Percentiles rank a stretch among this genome's conserved stretches.
Conservation (phyloP, 1,140 invertebrate species). For the Zaprionus nigranus region DNA sequence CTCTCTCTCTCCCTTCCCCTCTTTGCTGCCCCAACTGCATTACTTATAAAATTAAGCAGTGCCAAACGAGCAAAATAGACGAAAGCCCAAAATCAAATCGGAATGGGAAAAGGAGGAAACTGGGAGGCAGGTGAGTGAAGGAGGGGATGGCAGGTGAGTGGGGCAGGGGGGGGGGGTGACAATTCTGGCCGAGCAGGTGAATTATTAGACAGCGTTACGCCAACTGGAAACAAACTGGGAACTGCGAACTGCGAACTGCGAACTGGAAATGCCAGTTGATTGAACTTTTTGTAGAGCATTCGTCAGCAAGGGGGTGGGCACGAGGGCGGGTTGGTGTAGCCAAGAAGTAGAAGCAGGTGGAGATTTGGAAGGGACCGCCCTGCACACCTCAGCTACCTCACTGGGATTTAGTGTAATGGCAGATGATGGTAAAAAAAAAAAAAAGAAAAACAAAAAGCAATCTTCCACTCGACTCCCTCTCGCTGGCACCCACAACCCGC, state of each 20-base stretch:
- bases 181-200: slow-evolving; percentile 61
- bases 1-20: not conserved
- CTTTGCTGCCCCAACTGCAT: slow-evolving; percentile 23
- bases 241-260: slow-evolving; percentile 37
- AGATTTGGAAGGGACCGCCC: too few relatives aligned
- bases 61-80: slow-evolving; percentile 51
- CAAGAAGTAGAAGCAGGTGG: too few relatives aligned
- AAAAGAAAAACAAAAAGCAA: slow-evolving; percentile 43
- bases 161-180: not conserved
- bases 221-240: slow-evolving; percentile 15
- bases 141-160: not conserved
- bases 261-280: slow-evolving; percentile 54
- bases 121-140: not conserved
- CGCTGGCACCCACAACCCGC: not conserved
- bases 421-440: slow-evolving; percentile 4
- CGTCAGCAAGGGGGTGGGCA: slow-evolving; percentile 2
- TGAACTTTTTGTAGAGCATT: slow-evolving; percentile 58
- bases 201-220: slow-evolving; percentile 55
- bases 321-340: not conserved
- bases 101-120: too few relatives aligned
- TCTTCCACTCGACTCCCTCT: slow-evolving; percentile 51
- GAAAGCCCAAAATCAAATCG: slow-evolving; percentile 44
- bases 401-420: slow-evolving; percentile 26
- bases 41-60: slow-evolving; percentile 78
- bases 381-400: slow-evolving; percentile 5